Evolutionary conservation across 2,113 vertebrate species (phyloP).

Genomic region (Thunnus thynnus): DNA sequence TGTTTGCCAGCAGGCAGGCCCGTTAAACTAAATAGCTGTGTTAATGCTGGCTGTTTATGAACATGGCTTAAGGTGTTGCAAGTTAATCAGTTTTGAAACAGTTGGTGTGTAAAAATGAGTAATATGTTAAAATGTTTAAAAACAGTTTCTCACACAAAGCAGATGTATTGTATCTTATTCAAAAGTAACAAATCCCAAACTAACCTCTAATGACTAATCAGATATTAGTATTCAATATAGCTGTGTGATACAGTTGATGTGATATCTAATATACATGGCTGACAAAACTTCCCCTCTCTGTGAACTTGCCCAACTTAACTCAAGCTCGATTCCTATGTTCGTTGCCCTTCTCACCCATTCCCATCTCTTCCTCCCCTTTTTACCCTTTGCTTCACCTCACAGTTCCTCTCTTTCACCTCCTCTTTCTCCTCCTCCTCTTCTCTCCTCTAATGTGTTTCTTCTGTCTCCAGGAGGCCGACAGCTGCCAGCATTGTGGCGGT

Average conservation of each 20-base stretch:
- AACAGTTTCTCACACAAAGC: conserved; percentile 2
- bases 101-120: neutral
- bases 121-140: neutral
- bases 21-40: conserved; percentile 1
- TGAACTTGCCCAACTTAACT: neutral
- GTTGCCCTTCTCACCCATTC: neutral
- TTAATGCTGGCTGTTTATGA: conserved; percentile 28
- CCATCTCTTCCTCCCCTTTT: conserved; percentile 3
- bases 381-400: conserved; percentile 39
- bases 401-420: conserved; percentile 23
- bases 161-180: neutral
- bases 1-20: conserved; percentile 18
- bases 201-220: neutral
- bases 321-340: neutral
- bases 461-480: conserved; percentile 78
- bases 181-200: neutral
- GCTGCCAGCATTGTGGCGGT: conserved; percentile 91
- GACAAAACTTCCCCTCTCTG: neutral
- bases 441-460: conserved; percentile 60
- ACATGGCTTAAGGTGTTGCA: neutral
- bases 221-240: neutral
- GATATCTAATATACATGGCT: neutral
- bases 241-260: neutral
- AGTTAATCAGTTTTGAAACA: conserved; percentile 13
- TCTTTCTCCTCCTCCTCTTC: neutral